Conservation (phyloP, 1,140 invertebrate species). For the Hycleus cichorii region DNA sequence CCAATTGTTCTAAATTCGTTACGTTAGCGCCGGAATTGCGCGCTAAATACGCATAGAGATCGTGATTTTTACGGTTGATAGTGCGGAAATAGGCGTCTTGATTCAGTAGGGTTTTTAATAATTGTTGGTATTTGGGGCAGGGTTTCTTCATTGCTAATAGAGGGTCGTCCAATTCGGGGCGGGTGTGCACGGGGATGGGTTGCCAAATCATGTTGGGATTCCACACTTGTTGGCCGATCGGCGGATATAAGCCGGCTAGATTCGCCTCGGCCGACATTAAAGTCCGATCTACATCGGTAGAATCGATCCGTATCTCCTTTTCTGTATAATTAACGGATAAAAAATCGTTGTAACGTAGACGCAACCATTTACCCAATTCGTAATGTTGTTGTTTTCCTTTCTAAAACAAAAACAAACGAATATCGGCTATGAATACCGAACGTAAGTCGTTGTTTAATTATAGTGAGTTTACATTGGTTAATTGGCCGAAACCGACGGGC, state of each 20-base stretch:
- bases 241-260: slow-evolving; percentile 74
- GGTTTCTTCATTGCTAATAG: slow-evolving; percentile 51
- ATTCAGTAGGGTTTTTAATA: slow-evolving; percentile 47
- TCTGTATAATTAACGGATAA: slow-evolving; percentile 45
- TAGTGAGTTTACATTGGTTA: slow-evolving; percentile 58
- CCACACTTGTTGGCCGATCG: slow-evolving; percentile 55
- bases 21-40: slow-evolving; percentile 52
- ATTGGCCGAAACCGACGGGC: slow-evolving; percentile 68
- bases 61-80: slow-evolving; percentile 51
- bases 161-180: slow-evolving; percentile 57
- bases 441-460: no score
- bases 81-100: slow-evolving; percentile 49
- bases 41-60: slow-evolving; percentile 57
- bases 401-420: slow-evolving; percentile 41
- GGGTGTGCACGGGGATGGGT: slow-evolving; percentile 81
- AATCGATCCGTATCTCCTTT: slow-evolving; percentile 42
- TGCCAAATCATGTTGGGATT: slow-evolving; percentile 69
- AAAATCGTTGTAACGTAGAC: slow-evolving; percentile 59
- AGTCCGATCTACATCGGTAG: slow-evolving; percentile 81
- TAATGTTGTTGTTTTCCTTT: slow-evolving; percentile 71
- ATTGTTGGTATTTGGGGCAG: slow-evolving; percentile 57
- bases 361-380: slow-evolving; percentile 67
- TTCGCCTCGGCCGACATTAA: slow-evolving; percentile 82
- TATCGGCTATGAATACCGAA: no score
- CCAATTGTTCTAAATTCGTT: slow-evolving; percentile 44